Evolutionary conservation across 2,113 vertebrate genomes (phyloP).

Genomic region (Tyto alba): DNA sequence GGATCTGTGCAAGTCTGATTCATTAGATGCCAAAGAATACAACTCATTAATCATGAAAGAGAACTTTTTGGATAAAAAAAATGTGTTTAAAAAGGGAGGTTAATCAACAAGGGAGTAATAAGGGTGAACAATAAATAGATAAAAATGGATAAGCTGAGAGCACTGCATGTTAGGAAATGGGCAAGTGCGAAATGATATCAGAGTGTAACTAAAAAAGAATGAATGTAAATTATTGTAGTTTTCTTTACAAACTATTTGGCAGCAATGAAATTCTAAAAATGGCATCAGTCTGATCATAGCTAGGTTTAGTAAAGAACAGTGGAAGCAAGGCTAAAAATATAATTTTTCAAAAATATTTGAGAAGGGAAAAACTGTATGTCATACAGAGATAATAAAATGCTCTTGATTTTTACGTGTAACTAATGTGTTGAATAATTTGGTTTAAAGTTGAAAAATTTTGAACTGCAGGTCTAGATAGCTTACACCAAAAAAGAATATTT

Average conservation of each 20-base stretch:
- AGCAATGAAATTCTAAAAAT: not conserved
- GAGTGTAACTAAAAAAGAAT: not conserved
- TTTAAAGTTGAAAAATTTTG: not conserved
- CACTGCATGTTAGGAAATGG: not conserved
- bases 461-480: not conserved
- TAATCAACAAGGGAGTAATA: not conserved
- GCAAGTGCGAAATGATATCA: not conserved
- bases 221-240: not conserved
- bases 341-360: not conserved
- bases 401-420: not conserved
- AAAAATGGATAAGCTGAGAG: not conserved
- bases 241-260: not conserved
- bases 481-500: not conserved
- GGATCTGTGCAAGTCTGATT: not conserved
- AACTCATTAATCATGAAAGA: not conserved
- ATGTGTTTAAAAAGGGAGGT: not conserved
- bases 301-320: not conserved
- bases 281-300: not conserved
- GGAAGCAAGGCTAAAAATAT: not conserved
- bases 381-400: not conserved
- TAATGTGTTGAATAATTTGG: not conserved
- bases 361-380: not conserved
- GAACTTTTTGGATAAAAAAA: not conserved
- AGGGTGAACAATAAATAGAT: not conserved
- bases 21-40: not conserved